Evolutionary conservation across 2,888 invertebrate species (phyloP).

Genomic region (Drosophila tripunctata): DNA sequence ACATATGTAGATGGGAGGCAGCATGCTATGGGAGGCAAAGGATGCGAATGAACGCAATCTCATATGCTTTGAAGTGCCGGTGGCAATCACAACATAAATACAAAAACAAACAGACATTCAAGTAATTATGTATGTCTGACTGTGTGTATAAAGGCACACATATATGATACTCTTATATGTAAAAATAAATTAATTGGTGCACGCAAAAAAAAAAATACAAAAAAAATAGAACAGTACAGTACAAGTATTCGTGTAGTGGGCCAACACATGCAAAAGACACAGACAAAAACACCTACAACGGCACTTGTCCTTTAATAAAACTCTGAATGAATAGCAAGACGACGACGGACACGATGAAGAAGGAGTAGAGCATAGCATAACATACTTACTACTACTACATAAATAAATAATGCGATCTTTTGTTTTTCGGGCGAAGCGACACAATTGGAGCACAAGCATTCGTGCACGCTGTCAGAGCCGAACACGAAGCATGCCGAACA

Average conservation of each 20-base stretch:
- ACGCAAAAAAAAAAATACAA: conserved; percentile 65
- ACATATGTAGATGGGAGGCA: conserved; percentile 84
- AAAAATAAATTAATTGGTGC: conserved; percentile 72
- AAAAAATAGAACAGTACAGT: too few relatives aligned
- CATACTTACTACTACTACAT: not conserved
- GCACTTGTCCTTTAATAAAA: conserved; percentile 64
- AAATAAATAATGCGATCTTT: conserved; percentile 63
- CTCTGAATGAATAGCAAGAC: conserved; percentile 56
- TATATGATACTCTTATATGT: conserved; percentile 32
- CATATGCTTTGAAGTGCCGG: conserved; percentile 82
- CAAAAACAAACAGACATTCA: not conserved
- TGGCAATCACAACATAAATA: conserved; percentile 64
- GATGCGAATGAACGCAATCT: conserved; percentile 70
- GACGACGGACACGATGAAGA: conserved; percentile 11
- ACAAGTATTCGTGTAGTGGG: conserved; percentile 32
- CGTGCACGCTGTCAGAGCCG: conserved; percentile 24
- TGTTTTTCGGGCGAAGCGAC: conserved; percentile 33
- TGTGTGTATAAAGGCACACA: not conserved
- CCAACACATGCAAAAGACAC: conserved; percentile 19
- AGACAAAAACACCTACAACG: not conserved
- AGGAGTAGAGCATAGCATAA: conserved; percentile 35
- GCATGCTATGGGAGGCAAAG: conserved; percentile 81
- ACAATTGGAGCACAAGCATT: conserved; percentile 61
- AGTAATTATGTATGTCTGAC: not conserved
- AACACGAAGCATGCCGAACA: conserved; percentile 17